Conservation (phyloP, 2,797 vertebrate genomes). For the Rhabdophis nuchalis region DNA sequence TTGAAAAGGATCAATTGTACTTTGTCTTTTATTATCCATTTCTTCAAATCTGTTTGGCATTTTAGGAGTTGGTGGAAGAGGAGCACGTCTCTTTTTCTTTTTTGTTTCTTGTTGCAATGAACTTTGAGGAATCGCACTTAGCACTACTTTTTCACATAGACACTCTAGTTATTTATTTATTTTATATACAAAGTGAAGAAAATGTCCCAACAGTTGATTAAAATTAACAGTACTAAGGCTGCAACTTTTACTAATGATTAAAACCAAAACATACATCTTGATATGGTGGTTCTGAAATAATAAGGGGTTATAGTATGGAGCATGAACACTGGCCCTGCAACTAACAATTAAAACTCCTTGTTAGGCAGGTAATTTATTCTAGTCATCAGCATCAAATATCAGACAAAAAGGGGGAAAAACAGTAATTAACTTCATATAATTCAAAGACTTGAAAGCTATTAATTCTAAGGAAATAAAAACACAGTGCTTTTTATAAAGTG, state of each 20-base stretch:
- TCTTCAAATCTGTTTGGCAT: no score
- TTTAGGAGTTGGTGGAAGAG: no score
- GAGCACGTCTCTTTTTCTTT: no score
- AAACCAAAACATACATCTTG: slow-evolving; percentile 54
- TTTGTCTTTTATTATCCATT: no score
- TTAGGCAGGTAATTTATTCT: slow-evolving; percentile 72
- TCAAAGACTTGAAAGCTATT: slow-evolving; percentile 70
- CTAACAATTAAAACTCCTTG: slow-evolving; percentile 71
- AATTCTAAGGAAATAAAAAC: slow-evolving; percentile 77
- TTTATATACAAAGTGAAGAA: neutral
- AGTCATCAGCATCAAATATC: slow-evolving; percentile 69
- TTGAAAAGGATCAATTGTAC: no score
- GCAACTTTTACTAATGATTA: slow-evolving; percentile 49
- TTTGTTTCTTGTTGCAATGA: no score
- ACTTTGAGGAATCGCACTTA: no score
- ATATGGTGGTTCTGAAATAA: slow-evolving; percentile 61
- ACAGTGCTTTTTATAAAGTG: slow-evolving; percentile 69
- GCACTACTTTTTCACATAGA: neutral
- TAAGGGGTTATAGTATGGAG: slow-evolving; percentile 51
- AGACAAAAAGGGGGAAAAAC: slow-evolving; percentile 67
- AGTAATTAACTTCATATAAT: slow-evolving; percentile 72
- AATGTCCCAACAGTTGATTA: slow-evolving; percentile 2
- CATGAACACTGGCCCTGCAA: slow-evolving; percentile 53
- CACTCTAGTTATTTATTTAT: neutral
- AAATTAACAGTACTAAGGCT: slow-evolving; percentile 7